Percentiles rank a stretch among this genome's conserved stretches.
Conservation (phyloP, 1,140 invertebrate genomes). For the Oncopodura yosiiana region DNA sequence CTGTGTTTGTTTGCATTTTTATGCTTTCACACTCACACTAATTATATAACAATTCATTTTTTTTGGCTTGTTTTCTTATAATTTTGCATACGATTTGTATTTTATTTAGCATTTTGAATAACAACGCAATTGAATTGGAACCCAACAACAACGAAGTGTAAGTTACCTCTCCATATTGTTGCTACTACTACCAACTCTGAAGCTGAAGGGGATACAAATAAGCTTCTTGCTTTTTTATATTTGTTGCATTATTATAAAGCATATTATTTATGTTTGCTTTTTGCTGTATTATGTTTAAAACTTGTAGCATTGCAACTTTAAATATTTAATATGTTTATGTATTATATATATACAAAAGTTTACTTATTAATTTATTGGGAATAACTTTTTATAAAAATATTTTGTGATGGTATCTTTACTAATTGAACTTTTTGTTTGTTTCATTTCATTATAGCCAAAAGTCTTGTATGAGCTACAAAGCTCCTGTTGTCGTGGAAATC, state of each 20-base stretch:
- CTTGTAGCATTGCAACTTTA: too few relatives aligned
- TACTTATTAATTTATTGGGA: not conserved
- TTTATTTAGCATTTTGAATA: slow-evolving; percentile 35
- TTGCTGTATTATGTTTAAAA: not conserved
- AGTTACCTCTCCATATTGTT: too few relatives aligned
- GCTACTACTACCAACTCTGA: too few relatives aligned
- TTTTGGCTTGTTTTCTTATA: slow-evolving; percentile 21
- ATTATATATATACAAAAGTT: not conserved
- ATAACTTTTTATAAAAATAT: slow-evolving; percentile 1
- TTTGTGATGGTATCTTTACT: slow-evolving; percentile 17
- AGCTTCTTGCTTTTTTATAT: not conserved
- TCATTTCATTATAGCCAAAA: slow-evolving; percentile 40
- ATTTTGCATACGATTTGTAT: slow-evolving; percentile 22
- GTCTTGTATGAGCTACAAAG: slow-evolving; percentile 41
- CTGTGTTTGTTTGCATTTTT: slow-evolving; percentile 22
- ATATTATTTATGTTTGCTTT: not conserved
- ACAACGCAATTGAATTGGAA: slow-evolving; percentile 37
- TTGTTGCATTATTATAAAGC: not conserved
- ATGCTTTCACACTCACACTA: slow-evolving; percentile 9
- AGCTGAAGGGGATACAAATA: too few relatives aligned
- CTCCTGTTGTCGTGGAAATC: slow-evolving; percentile 71
- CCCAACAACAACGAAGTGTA: slow-evolving; percentile 39
- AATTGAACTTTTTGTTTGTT: not conserved
- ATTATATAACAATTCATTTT: slow-evolving; percentile 3
- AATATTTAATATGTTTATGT: not conserved